A percentile compares a stretch with the other conserved stretches of the same genome.
Evolutionary conservation across 2,888 invertebrate genomes (phyloP).

Genomic region (Diaphora mendica): DNA sequence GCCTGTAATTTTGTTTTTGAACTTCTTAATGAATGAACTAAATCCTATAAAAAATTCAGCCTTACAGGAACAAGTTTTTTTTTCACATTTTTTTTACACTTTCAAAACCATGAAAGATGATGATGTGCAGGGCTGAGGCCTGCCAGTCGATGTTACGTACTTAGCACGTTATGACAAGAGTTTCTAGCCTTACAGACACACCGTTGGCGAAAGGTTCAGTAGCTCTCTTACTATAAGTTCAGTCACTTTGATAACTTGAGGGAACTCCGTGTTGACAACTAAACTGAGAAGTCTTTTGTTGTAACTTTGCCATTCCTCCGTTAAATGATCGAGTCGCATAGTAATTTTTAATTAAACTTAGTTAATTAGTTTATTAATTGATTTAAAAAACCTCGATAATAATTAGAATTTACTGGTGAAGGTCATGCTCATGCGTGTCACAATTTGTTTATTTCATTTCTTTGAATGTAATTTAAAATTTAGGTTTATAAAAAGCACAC

Average conservation of each 20-base stretch:
- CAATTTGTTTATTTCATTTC: not conserved
- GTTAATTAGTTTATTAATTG: constrained; percentile 1
- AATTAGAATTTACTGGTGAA: not conserved
- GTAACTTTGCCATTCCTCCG: not conserved
- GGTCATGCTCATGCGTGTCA: not conserved
- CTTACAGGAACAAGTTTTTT: too few species aligned
- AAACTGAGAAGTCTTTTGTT: not conserved
- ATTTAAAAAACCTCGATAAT: not conserved
- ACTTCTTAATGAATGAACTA: too few species aligned
- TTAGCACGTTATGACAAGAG: too few species aligned
- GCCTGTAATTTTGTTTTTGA: too few species aligned
- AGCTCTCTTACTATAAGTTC: too few species aligned
- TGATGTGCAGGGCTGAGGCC: too few species aligned
- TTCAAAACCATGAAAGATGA: too few species aligned
- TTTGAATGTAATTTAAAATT: not conserved
- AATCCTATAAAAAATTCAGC: too few species aligned
- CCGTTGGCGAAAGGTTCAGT: too few species aligned
- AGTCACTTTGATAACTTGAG: not conserved
- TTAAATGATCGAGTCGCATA: not conserved
- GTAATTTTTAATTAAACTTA: not conserved
- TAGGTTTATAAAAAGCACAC: not conserved
- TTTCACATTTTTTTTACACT: too few species aligned
- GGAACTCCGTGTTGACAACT: not conserved
- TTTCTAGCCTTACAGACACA: too few species aligned
- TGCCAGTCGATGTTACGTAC: too few species aligned